Percentiles rank a stretch among this genome's conserved stretches.
Evolutionary conservation across 2,113 vertebrate species (phyloP).

Genomic region (Zootoca vivipara): DNA sequence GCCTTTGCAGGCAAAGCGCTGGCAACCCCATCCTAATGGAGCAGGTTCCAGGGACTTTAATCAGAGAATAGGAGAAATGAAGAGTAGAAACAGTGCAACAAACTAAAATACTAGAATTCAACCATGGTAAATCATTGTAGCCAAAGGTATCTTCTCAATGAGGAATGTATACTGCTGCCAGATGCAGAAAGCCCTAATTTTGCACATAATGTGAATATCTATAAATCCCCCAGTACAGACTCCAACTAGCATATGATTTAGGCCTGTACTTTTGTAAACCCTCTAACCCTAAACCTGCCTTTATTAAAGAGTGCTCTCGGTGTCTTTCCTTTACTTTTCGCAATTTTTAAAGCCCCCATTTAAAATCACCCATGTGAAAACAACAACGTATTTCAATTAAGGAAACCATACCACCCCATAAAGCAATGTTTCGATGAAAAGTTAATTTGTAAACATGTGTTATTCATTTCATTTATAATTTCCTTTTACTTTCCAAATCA

Average conservation of each 20-base stretch:
- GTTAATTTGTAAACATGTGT: conserved; percentile 31
- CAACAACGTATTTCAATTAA: conserved; percentile 21
- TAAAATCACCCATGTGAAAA: conserved; percentile 9
- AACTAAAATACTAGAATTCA: no score
- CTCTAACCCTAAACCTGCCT: background rate
- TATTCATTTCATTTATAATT: conserved; percentile 53
- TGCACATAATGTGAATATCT: no score
- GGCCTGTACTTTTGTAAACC: background rate
- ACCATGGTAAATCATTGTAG: no score
- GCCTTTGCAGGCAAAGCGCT: no score
- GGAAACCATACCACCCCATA: conserved; percentile 26
- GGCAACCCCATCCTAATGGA: no score
- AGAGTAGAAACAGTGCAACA: no score
- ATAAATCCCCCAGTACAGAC: background rate
- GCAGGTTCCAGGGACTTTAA: no score
- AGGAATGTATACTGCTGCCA: no score
- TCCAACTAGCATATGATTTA: background rate
- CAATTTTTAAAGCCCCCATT: background rate
- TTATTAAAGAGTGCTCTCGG: background rate
- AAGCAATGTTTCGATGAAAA: conserved; percentile 35
- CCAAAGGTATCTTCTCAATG: no score
- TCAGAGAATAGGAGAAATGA: no score
- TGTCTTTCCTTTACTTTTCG: background rate
- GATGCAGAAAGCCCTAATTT: no score
- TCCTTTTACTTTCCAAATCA: conserved; percentile 43